Evolutionary conservation across 2,888 invertebrate species (phyloP), one percentile per base, ranked within the genome.

Genomic region (Salpingus planirostris): DNA sequence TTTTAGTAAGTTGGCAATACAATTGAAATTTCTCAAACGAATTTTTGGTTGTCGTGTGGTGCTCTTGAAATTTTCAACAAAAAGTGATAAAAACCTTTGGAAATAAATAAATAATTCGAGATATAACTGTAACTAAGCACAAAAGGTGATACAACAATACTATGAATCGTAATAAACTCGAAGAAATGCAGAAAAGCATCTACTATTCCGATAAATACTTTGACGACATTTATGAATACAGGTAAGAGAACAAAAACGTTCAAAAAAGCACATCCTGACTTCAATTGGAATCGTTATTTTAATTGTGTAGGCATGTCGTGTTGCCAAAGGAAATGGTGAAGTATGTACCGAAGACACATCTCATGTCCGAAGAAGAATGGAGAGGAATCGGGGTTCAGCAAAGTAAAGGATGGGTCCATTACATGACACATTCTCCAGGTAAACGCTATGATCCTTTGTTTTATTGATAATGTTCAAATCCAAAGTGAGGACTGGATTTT

Each of bases 301-400:
- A 10, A n/a, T 15, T 24, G 42, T 42, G 50, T 60, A 96, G 96
- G 60, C 96, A 96, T 73, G 95, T 96, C 25, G 86, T 92, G 37
- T 66, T 96, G 40, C 91, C 95, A 0, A 91, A 90, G 62, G 93
- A 95, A 47, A 74, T 95, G 65, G 84, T 84, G 1, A 88, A 89
- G 60, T 66, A 83, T 40, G 86, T 96, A 13, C 95, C 95, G 1
- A 91, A 86, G 65, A 86, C 86, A 30, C 91, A 91, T 63, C 68
- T 96, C 40, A 92, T 96, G 91, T 74, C 86, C 0, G 96, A 96
- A 64, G 69, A 76, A 26, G 95, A 96, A 67, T 96, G 96, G 96
- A 75, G 96, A 54, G 71, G 80, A 33, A 82, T 96, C 42, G 96
- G 96, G 1, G 91, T 96, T 0, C 92, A 93, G 63, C 96, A 96